Percentiles rank a stretch among this genome's conserved stretches.
Evolutionary conservation across 2,888 invertebrate genomes (phyloP).

Genomic region (Chaitophorus viminalis): DNA sequence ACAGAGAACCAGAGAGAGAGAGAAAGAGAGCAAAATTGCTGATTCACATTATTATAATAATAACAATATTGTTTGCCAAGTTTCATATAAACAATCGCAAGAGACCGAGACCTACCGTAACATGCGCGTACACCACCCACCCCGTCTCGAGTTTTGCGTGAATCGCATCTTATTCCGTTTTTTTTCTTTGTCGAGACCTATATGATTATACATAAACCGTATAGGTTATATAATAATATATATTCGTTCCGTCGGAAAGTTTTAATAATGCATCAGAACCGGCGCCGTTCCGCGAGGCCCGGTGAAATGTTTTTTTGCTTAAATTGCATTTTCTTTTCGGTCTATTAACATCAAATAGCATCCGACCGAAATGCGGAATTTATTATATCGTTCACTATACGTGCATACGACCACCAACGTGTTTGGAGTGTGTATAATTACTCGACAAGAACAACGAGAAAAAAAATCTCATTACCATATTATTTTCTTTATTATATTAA

Average conservation of each 20-base stretch:
- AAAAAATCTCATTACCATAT: constrained; percentile 2
- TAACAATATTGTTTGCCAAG: constrained; percentile 1
- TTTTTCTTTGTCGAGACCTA: neutral
- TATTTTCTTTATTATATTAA: neutral
- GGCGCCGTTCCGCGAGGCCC: neutral
- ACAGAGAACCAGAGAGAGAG: neutral
- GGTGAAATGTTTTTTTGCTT: neutral
- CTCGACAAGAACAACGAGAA: neutral
- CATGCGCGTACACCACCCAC: neutral
- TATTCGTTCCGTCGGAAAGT: neutral
- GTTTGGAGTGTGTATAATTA: neutral
- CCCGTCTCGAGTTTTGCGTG: neutral
- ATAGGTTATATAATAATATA: too few species aligned
- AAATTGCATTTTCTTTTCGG: neutral
- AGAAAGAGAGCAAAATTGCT: neutral
- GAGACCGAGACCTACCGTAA: neutral
- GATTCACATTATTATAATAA: neutral
- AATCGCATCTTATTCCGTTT: neutral
- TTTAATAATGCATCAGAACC: neutral
- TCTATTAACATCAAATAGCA: neutral
- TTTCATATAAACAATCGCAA: constrained; percentile 3
- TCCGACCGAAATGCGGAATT: neutral
- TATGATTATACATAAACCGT: neutral
- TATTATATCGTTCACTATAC: too few species aligned
- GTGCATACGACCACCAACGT: neutral